phyloP scores from a whole-genome alignment of 2,113 vertebrate genomes.

The Festucalex cinctus region DNA sequence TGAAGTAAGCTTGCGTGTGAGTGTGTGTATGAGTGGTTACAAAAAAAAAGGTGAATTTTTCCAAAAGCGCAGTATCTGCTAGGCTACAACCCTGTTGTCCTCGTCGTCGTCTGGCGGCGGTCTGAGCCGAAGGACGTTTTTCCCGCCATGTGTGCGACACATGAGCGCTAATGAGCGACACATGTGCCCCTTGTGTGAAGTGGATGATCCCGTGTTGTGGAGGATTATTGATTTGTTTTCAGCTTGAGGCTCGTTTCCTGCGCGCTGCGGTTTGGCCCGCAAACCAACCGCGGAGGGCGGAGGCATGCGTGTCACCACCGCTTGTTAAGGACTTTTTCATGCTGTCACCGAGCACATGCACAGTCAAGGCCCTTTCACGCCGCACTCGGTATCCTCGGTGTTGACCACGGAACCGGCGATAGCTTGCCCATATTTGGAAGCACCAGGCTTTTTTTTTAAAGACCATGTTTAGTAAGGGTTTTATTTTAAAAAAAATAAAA shows the following conservation, averaged over 20 bases:
- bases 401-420: no score
- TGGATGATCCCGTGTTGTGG: background rate
- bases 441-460: no score
- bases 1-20: no score
- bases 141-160: background rate
- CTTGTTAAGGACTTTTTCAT: background rate
- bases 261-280: background rate
- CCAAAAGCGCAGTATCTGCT: background rate
- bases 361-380: no score
- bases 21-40: no score
- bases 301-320: background rate
- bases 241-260: background rate
- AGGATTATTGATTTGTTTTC: background rate
- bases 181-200: background rate
- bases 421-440: no score
- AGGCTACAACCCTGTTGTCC: background rate
- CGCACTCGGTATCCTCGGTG: no score
- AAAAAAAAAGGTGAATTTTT: no score
- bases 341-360: background rate
- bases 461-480: no score
- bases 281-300: background rate
- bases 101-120: background rate
- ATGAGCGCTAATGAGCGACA: background rate
- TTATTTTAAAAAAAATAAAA: no score
- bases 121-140: background rate